phyloP scores from a whole-genome alignment of 2,888 invertebrate species.

The Tridacna gigas region DNA sequence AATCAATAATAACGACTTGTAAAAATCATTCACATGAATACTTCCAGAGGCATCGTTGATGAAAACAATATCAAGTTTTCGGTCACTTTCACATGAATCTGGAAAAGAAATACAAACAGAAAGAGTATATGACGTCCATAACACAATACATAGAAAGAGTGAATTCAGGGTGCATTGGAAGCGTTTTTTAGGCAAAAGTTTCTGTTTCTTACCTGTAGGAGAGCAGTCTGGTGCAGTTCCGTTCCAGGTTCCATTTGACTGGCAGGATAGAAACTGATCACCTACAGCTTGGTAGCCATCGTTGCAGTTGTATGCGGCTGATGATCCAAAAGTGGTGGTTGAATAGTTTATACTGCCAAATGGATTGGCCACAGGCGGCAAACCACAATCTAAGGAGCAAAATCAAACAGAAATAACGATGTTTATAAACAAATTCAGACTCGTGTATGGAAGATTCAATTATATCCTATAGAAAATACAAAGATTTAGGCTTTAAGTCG shows the following conservation, averaged over 20 bases:
- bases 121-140: background rate
- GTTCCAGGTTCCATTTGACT: constrained; percentile 5
- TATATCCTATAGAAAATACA: too few species aligned
- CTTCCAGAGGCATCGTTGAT: constrained; percentile 3
- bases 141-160: too few species aligned
- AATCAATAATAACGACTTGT: background rate
- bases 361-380: background rate
- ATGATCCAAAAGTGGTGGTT: background rate
- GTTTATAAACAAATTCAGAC: too few species aligned
- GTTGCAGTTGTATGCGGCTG: background rate
- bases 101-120: background rate
- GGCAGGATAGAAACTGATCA: background rate
- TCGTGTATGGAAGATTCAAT: too few species aligned
- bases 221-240: background rate
- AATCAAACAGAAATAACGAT: too few species aligned
- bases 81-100: background rate
- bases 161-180: too few species aligned
- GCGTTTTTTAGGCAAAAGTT: too few species aligned
- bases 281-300: background rate
- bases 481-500: too few species aligned
- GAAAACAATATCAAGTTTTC: background rate
- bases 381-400: background rate
- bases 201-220: background rate
- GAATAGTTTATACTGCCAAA: background rate
- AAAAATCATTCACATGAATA: background rate